Base-by-base conservation (phyloP, 1,140 invertebrate species). In the Hypsibius dujardini region DNA sequence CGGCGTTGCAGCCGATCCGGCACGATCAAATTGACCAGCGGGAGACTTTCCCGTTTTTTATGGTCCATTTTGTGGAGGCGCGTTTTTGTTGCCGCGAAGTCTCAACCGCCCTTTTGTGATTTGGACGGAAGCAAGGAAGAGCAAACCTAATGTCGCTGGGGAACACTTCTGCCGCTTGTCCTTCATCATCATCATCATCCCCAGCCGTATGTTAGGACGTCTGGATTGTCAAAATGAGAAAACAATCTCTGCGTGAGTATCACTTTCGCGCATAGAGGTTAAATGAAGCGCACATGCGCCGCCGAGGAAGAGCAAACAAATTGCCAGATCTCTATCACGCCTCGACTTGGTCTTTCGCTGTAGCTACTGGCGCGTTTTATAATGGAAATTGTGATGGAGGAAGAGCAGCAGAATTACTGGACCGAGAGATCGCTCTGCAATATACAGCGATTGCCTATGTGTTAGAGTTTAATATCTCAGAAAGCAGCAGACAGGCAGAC, bases 201-300 rank as follows among this genome's bases (percentile, higher is more conserved):
- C n/a, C n/a, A n/a, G n/a, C n/a, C n/a, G n/a, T n/a, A n/a, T n/a
- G 50, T 7, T 56, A 56, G n/a, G 50, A 7, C 50, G 50, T n/a
- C 50, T n/a, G 50, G 50, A 56, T 56, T n/a, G 50, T 56, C 50
- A 56, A 56, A 56, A n/a, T 56, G 50, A n/a, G 50, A 56, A 56
- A 56, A 56, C 7, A 7, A n/a, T 7, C n/a, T 56, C 7, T 56
- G 7, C 50, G 7, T n/a, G n/a, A n/a, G n/a, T n/a, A n/a, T n/a
- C n/a, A n/a, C n/a, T n/a, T n/a, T n/a, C n/a, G n/a, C n/a, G n/a
- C n/a, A n/a, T n/a, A n/a, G 50, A 7, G 50, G 50, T 56, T 56
- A 56, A 56, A 56, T 56, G 50, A 56, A 56, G 7, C 50, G 50
- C 7, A 56, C 50, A 56, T 7, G 7, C 7, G 7, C 50, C 7